phyloP scores from a whole-genome alignment of 2,797 vertebrate species.

The Eulemur mongoz region DNA sequence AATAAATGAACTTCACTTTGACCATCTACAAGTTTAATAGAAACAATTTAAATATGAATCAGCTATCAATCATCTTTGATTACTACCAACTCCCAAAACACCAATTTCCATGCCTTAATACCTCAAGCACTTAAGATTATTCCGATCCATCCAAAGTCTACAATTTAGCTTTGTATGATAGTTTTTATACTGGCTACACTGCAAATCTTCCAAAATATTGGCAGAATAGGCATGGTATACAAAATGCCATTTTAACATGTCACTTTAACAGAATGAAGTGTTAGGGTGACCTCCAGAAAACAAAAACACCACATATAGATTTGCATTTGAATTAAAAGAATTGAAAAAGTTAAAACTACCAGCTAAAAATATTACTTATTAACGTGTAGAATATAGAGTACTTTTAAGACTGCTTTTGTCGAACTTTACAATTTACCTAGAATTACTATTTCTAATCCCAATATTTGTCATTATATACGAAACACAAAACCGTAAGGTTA shows the following conservation, averaged over 20 bases:
- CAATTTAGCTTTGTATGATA: not conserved
- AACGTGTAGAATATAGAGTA: not conserved
- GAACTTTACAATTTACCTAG: not conserved
- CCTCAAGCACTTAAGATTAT: not conserved
- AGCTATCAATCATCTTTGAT: not conserved
- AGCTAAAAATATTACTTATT: not conserved
- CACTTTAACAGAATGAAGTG: not conserved
- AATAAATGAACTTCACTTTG: not conserved
- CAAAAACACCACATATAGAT: not conserved
- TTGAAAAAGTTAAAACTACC: not conserved
- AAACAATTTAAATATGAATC: not conserved
- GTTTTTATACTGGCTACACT: not conserved
- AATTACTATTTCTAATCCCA: not conserved
- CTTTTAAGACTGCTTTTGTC: not conserved
- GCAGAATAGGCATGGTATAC: not conserved
- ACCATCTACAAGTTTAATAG: not conserved
- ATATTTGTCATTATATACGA: not conserved
- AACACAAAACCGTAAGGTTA: not conserved
- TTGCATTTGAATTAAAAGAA: not conserved
- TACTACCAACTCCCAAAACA: not conserved
- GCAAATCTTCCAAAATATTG: not conserved
- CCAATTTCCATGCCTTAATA: not conserved
- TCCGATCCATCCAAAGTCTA: not conserved
- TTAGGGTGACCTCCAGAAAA: not conserved
- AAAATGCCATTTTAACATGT: not conserved